Percentiles rank a stretch among this genome's conserved stretches.
These are phyloP conservation scores for Rhombomys opimus DNA, from an alignment of 2,113 vertebrate species.

Conservation along the genomic window DNA sequence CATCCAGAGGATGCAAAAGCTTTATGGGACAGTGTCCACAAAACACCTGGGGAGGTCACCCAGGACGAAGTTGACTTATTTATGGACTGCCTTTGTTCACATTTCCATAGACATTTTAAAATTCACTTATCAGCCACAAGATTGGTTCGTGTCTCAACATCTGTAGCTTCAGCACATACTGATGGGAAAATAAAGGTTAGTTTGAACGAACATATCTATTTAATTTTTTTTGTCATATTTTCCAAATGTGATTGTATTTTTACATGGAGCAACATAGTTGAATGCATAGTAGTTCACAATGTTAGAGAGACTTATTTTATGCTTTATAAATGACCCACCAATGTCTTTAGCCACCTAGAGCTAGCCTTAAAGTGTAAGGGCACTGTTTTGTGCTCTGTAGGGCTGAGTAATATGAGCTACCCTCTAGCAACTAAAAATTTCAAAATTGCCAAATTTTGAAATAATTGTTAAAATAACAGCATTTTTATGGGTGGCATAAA, in stretches of 20 bases:
- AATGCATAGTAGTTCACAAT: background rate
- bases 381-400: background rate
- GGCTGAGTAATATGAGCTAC: constrained; percentile 51
- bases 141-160: constrained; percentile 91
- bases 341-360: background rate
- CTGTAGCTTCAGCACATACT: constrained; percentile 91
- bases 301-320: constrained; percentile 48
- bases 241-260: constrained; percentile 5
- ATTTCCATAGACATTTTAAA: constrained; percentile 95
- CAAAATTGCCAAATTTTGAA: constrained; percentile 47
- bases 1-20: constrained; percentile 92
- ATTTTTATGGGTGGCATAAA: constrained; percentile 37
- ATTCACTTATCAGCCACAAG: constrained; percentile 92
- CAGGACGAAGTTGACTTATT: constrained; percentile 92
- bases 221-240: constrained; percentile 53
- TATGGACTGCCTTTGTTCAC: constrained; percentile 90
- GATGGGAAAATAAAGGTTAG: constrained; percentile 94
- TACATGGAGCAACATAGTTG: constrained; percentile 30
- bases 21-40: constrained; percentile 92
- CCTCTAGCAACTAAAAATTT: constrained; percentile 27
- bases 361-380: background rate
- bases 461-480: constrained; percentile 16
- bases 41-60: constrained; percentile 86
- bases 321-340: constrained; percentile 16
- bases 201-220: constrained; percentile 57